These are phyloP conservation scores for Myotis yumanensis DNA, from an alignment of 2,113 vertebrate species.

Conservation along the genomic window DNA sequence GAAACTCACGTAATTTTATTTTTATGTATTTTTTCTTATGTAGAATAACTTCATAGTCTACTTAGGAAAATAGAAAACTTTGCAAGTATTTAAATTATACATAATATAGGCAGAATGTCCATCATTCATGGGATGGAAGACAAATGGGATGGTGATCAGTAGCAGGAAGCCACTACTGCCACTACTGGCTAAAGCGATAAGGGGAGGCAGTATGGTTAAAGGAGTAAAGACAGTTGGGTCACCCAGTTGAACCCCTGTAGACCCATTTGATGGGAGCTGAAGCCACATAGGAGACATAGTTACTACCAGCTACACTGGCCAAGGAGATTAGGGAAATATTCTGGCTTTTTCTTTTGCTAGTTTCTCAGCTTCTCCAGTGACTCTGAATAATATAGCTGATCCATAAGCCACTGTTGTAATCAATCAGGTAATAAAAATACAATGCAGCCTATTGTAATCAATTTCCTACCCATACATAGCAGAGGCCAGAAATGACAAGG, in stretches of 20 bases:
- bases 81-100: slow-evolving; percentile 37
- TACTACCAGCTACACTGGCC: background rate
- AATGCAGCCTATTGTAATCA: background rate
- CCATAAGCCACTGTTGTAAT: background rate
- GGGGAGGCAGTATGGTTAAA: background rate
- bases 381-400: background rate
- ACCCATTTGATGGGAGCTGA: background rate
- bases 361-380: background rate
- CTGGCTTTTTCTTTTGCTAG: background rate
- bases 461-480: background rate
- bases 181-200: background rate
- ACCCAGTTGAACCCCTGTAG: background rate
- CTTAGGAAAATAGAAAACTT: background rate
- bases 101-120: background rate
- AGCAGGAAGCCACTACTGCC: background rate
- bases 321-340: background rate
- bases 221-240: background rate
- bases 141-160: background rate
- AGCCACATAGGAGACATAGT: background rate
- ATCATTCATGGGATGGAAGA: background rate
- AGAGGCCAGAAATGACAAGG: background rate
- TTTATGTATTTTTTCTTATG: background rate
- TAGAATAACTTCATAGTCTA: background rate
- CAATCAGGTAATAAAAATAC: background rate
- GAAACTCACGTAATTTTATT: background rate